phyloP scores from a whole-genome alignment of 2,797 vertebrate species.

The Channa striata region DNA sequence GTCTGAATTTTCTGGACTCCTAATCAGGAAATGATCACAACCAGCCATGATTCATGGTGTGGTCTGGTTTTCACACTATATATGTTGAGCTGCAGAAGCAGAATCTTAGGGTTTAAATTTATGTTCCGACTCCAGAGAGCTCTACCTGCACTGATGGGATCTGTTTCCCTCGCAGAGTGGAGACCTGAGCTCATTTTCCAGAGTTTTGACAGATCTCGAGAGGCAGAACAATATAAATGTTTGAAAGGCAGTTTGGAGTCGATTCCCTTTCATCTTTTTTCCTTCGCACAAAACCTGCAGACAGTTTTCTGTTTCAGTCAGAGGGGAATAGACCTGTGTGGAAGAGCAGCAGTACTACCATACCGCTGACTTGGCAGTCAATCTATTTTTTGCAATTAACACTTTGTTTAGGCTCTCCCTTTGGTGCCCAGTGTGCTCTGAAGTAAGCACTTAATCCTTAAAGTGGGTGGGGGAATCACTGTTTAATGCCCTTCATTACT shows the following conservation, averaged over 20 bases:
- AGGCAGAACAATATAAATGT: slow-evolving; percentile 76
- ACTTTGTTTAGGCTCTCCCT: slow-evolving; percentile 76
- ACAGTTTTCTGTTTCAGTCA: slow-evolving; percentile 67
- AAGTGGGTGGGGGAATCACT: slow-evolving; percentile 68
- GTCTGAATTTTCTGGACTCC: slow-evolving; percentile 60
- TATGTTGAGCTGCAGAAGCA: slow-evolving; percentile 65
- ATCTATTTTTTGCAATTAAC: slow-evolving; percentile 77
- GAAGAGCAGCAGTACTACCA: slow-evolving; percentile 50
- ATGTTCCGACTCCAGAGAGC: slow-evolving; percentile 63
- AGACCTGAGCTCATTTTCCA: slow-evolving; percentile 69
- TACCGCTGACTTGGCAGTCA: slow-evolving; percentile 70
- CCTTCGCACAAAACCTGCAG: slow-evolving; percentile 62
- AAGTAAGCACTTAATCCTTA: slow-evolving; percentile 81
- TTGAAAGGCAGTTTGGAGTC: slow-evolving; percentile 68
- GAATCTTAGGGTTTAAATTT: slow-evolving; percentile 69
- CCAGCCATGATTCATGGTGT: slow-evolving; percentile 74
- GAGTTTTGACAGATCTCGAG: slow-evolving; percentile 71
- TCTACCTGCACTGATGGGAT: slow-evolving; percentile 62
- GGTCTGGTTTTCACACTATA: slow-evolving; percentile 69
- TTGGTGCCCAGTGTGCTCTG: slow-evolving; percentile 64
- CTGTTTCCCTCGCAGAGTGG: slow-evolving; percentile 54
- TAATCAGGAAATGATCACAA: slow-evolving; percentile 79
- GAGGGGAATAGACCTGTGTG: slow-evolving; percentile 61
- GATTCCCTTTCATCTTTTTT: slow-evolving; percentile 74
- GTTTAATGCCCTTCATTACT: slow-evolving; percentile 74